Evolutionary conservation across 2,888 invertebrate genomes (phyloP).

Genomic region (Oxystoma pomonae): DNA sequence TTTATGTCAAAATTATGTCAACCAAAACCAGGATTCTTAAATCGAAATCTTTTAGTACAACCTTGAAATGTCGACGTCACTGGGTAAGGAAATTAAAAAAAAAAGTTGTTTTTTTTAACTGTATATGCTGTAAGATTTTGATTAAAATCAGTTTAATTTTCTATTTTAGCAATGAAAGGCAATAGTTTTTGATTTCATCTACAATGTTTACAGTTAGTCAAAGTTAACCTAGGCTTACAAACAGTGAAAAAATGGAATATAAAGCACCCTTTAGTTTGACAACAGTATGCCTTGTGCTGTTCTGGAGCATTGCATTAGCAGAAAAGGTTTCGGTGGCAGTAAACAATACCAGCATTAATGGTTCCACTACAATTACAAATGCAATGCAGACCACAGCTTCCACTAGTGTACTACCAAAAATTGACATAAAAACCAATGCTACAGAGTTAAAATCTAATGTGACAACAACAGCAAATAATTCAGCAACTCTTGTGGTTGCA

Average conservation of each 20-base stretch:
- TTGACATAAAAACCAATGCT: slow-evolving; percentile 4
- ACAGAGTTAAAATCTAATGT: background rate
- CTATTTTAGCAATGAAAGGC: too few relatives aligned
- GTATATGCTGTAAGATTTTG: too few relatives aligned
- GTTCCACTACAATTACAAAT: background rate
- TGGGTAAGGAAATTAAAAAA: too few relatives aligned
- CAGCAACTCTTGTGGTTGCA: background rate
- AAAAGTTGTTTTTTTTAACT: too few relatives aligned
- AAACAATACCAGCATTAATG: background rate
- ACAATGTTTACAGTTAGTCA: too few relatives aligned
- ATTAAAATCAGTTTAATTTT: too few relatives aligned
- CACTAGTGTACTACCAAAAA: background rate
- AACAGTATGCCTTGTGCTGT: slow-evolving; percentile 30
- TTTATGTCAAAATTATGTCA: too few relatives aligned
- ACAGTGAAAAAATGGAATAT: background rate
- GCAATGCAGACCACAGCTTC: background rate
- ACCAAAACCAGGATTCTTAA: too few relatives aligned
- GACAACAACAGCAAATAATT: slow-evolving; percentile 5
- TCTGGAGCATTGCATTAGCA: slow-evolving; percentile 33
- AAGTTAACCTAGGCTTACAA: too few relatives aligned
- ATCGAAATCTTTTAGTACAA: too few relatives aligned
- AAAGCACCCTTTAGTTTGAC: slow-evolving; percentile 16
- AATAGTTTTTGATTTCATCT: too few relatives aligned
- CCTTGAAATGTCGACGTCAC: too few relatives aligned
- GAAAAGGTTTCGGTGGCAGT: slow-evolving; percentile 22